Percentiles rank a stretch among this genome's conserved stretches.
phyloP scores from a whole-genome alignment of 92 coral and sea anemone genomes.

The Anthopleura xanthogrammica region DNA sequence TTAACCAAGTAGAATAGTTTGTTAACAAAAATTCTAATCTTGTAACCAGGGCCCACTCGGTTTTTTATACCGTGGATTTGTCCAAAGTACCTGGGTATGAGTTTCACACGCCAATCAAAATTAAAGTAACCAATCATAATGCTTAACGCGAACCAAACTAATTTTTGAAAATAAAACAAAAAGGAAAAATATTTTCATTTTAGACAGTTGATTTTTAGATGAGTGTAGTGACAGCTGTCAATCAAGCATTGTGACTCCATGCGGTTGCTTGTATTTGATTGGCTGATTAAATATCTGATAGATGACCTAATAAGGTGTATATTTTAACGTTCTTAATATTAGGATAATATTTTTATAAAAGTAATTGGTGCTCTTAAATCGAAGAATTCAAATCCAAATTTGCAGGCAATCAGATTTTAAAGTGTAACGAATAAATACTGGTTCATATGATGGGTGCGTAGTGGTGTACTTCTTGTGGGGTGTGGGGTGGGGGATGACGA shows the following conservation, averaged over 20 bases:
- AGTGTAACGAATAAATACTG: not conserved
- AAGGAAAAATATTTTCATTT: too few species aligned
- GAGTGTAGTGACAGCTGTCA: too few species aligned
- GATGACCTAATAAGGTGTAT: not conserved
- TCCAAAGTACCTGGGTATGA: not conserved
- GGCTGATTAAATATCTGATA: not conserved
- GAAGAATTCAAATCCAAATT: not conserved
- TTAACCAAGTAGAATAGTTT: not conserved
- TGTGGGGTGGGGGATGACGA: too few species aligned
- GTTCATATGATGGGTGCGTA: not conserved
- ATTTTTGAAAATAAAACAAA: not conserved
- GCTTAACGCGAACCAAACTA: not conserved
- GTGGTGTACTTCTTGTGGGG: not conserved
- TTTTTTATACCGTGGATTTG: not conserved
- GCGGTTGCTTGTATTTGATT: not conserved
- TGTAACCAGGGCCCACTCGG: not conserved
- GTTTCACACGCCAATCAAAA: not conserved
- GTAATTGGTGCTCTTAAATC: not conserved
- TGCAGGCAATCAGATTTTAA: not conserved
- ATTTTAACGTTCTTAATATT: not conserved
- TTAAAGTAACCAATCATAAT: not conserved
- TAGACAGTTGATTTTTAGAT: too few species aligned
- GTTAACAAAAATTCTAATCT: not conserved
- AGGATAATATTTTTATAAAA: constrained; percentile 4
- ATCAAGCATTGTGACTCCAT: not conserved